Base-by-base conservation (phyloP, 92 coral and sea anemone species). In the Meandrina meandrites region DNA sequence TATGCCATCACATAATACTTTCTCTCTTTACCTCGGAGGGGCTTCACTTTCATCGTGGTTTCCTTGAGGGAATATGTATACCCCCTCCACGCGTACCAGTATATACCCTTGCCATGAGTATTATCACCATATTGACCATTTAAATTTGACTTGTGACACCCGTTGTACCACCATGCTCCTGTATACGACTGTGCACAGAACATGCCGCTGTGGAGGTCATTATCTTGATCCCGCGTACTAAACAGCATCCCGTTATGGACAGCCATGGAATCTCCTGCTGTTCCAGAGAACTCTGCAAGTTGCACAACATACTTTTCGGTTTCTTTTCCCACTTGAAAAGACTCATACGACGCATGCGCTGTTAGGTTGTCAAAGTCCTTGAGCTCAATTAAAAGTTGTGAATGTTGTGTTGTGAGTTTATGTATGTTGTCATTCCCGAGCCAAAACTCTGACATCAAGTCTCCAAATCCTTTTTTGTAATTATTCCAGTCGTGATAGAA, bases 131-230 rank as follows among this genome's bases (percentile, higher is more conserved):
- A 72, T 60, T 31, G 42, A 9, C 96, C 96, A 67, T 93, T 93
- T 42, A 93, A 75, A 73, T 90, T 79, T 5, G 93, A 79, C 14
- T 78, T 5, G 19, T 66, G 72, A 12, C 94, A 91, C 4, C 12
- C 11, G 8, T 54, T 85, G 75, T 78, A 93, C 96, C 96, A 93
- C 96, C 96, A 93, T 19, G 89, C 93, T 3, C 87, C 90, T n/a
- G 16, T 37, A 40, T 7, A 80, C 0, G 0, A 0, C 0, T 36
- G 71, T 5, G 93, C 92, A 53, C 93, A 90, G 36, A 58, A 81
- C 12, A 40, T 16, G 0, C 1, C 3, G 0, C 8, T 0, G 1
- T 31, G 0, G 7, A 27, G 0, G 82, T 90, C 92, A 34, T 93
- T 85, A 22, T 93, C 93, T 15, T 40, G 75, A 69, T 93, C 93